Evolutionary conservation across 2,113 vertebrate species (phyloP).

Genomic region (Datnioides undecimradiatus): DNA sequence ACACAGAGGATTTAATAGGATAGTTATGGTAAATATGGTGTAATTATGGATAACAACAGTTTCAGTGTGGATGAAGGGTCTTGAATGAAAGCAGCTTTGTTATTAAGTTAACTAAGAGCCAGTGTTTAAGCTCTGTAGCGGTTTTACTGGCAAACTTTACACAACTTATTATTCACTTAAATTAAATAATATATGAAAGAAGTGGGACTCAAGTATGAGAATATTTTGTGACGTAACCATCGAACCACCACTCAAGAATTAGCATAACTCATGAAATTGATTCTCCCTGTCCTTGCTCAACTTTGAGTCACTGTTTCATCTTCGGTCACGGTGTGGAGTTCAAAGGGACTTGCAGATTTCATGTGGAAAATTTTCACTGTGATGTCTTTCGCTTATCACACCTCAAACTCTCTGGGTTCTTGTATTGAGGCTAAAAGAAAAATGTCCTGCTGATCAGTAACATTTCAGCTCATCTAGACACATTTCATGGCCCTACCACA

Average conservation of each 20-base stretch:
- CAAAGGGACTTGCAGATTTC: slow-evolving; percentile 45
- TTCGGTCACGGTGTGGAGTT: slow-evolving; percentile 50
- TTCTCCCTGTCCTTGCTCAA: slow-evolving; percentile 6
- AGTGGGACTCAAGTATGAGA: not conserved
- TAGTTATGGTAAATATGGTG: slow-evolving; percentile 52
- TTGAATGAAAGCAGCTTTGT: slow-evolving; percentile 40
- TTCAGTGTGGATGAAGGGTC: slow-evolving; percentile 45
- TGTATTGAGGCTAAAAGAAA: slow-evolving; percentile 33
- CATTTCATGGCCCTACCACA: slow-evolving; percentile 35
- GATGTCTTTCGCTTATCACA: slow-evolving; percentile 8
- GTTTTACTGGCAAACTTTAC: slow-evolving; percentile 5
- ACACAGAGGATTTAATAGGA: slow-evolving; percentile 56
- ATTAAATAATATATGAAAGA: slow-evolving; percentile 10
- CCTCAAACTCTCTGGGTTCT: slow-evolving; percentile 13
- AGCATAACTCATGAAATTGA: slow-evolving; percentile 46
- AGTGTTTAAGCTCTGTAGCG: not conserved
- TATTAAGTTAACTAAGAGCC: slow-evolving; percentile 19
- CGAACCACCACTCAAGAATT: slow-evolving; percentile 11
- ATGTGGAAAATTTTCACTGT: slow-evolving; percentile 24
- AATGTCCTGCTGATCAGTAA: slow-evolving; percentile 41
- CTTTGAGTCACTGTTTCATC: slow-evolving; percentile 39
- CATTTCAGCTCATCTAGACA: slow-evolving; percentile 38
- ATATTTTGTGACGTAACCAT: slow-evolving; percentile 20
- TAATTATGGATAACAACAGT: slow-evolving; percentile 52
- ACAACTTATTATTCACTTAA: slow-evolving; percentile 6